Evolutionary conservation across 2,888 invertebrate genomes (phyloP).

Genomic region (Campoplex capitator): DNA sequence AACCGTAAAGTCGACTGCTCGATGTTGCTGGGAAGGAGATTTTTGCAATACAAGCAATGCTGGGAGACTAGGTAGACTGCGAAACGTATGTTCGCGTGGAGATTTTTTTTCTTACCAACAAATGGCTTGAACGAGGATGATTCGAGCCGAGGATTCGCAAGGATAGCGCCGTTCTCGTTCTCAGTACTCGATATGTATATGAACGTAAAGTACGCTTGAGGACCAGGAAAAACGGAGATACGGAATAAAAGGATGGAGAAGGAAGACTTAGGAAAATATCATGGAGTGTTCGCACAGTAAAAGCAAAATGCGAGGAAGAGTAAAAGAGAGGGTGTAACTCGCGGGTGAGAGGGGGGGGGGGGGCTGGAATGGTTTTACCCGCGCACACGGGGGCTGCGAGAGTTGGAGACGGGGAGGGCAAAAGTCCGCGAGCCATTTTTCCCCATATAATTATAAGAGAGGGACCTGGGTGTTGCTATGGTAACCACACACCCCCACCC

Average conservation of each 20-base stretch:
- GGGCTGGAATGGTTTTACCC: conserved; percentile 45
- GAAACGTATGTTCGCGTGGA: background rate
- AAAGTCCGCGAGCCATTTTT: conserved; percentile 84
- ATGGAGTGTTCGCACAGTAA: conserved; percentile 67
- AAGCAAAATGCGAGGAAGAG: conserved; percentile 47
- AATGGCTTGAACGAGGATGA: conserved; percentile 1
- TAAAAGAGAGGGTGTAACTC: conserved; percentile 54
- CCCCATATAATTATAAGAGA: conserved; percentile 84
- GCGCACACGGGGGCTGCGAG: conserved; percentile 55
- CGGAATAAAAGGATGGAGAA: conserved; percentile 56
- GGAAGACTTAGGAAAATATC: conserved; percentile 53
- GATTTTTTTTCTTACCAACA: background rate
- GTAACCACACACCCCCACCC: conserved; percentile 82
- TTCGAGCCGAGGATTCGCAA: background rate
- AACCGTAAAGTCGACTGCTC: conserved; percentile 74
- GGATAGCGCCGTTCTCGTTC: conserved; percentile 36
- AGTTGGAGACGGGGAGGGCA: conserved; percentile 77
- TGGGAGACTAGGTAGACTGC: conserved; percentile 12
- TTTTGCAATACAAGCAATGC: conserved; percentile 15
- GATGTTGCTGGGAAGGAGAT: conserved; percentile 60
- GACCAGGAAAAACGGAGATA: conserved; percentile 33
- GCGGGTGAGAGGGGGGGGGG: conserved; percentile 20
- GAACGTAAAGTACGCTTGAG: conserved; percentile 27
- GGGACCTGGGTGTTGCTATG: conserved; percentile 83
- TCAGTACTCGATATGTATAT: conserved; percentile 42